These are phyloP conservation scores for Neodiprion virginianus DNA, from an alignment of 1,140 invertebrate genomes.

Conservation along the genomic window DNA sequence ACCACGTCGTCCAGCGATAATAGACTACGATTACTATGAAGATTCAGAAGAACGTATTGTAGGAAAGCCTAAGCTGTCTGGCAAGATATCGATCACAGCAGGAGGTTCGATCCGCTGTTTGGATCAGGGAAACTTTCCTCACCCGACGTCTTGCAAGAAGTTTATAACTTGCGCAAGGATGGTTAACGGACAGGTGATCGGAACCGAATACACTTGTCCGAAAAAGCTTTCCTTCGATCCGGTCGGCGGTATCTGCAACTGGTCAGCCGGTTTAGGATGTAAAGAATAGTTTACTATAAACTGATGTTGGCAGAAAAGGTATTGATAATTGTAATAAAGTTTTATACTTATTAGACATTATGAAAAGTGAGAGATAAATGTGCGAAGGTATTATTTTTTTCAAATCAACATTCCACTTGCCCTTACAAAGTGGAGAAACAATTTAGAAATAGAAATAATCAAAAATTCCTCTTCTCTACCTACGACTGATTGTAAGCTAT, in stretches of 20 bases:
- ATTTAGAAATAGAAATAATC: too few relatives aligned
- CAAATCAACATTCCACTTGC: too few relatives aligned
- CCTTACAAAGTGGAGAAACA: too few relatives aligned
- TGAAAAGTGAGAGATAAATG: too few relatives aligned
- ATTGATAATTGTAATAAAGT: too few relatives aligned
- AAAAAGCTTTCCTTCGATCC: slow-evolving; percentile 84
- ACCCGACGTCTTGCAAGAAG: slow-evolving; percentile 86
- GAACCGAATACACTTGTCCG: slow-evolving; percentile 88
- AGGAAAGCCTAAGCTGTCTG: slow-evolving; percentile 62
- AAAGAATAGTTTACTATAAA: slow-evolving; percentile 56
- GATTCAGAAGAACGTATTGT: slow-evolving; percentile 66
- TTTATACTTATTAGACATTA: too few relatives aligned
- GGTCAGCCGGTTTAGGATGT: slow-evolving; percentile 80
- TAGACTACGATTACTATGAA: slow-evolving; percentile 75
- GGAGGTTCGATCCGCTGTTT: slow-evolving; percentile 76
- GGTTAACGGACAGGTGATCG: slow-evolving; percentile 76
- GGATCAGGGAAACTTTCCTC: slow-evolving; percentile 87
- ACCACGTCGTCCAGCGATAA: slow-evolving; percentile 50
- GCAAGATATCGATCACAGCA: slow-evolving; percentile 66
- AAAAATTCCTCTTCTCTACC: too few relatives aligned
- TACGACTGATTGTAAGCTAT: too few relatives aligned
- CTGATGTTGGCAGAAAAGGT: too few relatives aligned
- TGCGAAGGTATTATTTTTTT: too few relatives aligned
- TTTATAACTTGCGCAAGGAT: slow-evolving; percentile 88
- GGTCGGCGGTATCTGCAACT: slow-evolving; percentile 88